phyloP scores from a whole-genome alignment of 2,888 invertebrate species.

The Mechanitis mazaeus region DNA sequence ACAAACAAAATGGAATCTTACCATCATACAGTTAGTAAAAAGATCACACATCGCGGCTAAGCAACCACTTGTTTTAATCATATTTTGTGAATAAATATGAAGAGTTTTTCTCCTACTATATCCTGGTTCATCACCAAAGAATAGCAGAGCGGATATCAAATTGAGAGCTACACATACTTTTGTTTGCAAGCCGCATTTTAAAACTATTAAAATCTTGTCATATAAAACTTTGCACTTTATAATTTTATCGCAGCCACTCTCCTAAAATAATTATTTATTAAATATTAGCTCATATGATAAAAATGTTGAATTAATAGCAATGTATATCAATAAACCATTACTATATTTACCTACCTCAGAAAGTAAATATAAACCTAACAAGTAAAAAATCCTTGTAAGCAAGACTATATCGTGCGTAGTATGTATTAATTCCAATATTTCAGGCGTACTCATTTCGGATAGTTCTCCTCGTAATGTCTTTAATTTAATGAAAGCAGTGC shows the following conservation, averaged over 20 bases:
- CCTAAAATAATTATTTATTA: constrained; percentile 32
- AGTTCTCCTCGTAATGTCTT: constrained; percentile 28
- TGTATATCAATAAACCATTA: not conserved
- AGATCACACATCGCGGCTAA: constrained; percentile 50
- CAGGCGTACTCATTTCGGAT: constrained; percentile 36
- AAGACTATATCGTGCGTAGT: constrained; percentile 40
- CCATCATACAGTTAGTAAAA: constrained; percentile 53
- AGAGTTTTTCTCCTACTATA: constrained; percentile 35
- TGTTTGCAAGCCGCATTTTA: constrained; percentile 40
- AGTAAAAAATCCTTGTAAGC: constrained; percentile 40
- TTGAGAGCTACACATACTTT: constrained; percentile 46
- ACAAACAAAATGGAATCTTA: constrained; percentile 30
- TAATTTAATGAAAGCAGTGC: constrained; percentile 8
- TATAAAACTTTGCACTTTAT: constrained; percentile 49
- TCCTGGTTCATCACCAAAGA: constrained; percentile 36
- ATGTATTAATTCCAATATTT: constrained; percentile 44
- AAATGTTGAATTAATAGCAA: not conserved
- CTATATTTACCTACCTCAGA: constrained; percentile 44
- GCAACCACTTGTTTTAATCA: constrained; percentile 58
- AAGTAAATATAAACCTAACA: constrained; percentile 46
- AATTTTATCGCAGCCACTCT: constrained; percentile 39
- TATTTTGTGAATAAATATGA: constrained; percentile 46
- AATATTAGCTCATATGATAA: not conserved
- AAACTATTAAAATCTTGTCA: constrained; percentile 42
- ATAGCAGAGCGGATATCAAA: constrained; percentile 51